Percentiles rank a stretch among this genome's conserved stretches.
phyloP scores from a whole-genome alignment of 1,140 invertebrate genomes.

The Zaprionus africanus region DNA sequence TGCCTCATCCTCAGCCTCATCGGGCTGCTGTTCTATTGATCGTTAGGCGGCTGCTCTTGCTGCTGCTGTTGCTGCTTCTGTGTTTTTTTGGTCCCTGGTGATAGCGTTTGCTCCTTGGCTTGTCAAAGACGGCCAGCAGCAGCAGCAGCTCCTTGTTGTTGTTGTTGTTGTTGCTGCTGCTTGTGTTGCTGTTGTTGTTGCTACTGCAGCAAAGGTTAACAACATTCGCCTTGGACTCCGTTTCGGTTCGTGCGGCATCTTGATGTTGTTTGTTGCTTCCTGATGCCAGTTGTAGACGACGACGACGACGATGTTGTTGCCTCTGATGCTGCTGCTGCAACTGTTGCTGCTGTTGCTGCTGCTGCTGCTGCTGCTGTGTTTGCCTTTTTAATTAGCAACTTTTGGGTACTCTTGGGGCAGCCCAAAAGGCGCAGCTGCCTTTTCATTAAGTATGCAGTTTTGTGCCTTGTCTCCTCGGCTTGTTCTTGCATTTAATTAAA shows the following conservation, averaged over 20 bases:
- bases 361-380: conserved; percentile 42
- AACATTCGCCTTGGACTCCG: conserved; percentile 61
- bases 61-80: conserved; percentile 49
- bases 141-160: conserved; percentile 54
- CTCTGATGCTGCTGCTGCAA: conserved; percentile 35
- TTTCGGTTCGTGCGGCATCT: conserved; percentile 78
- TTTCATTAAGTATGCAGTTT: conserved; percentile 78
- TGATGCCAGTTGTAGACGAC: conserved; percentile 26
- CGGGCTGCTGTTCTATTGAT: conserved; percentile 77
- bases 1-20: conserved; percentile 59
- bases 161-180: conserved; percentile 41
- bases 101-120: conserved; percentile 81
- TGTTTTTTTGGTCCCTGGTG: conserved; percentile 75
- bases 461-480: conserved; percentile 32
- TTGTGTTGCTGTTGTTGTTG: conserved; percentile 45
- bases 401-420: conserved; percentile 72
- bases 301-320: no score
- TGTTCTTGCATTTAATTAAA: conserved; percentile 83
- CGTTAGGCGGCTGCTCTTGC: conserved; percentile 70
- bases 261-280: conserved; percentile 70
- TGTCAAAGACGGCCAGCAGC: conserved; percentile 64
- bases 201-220: conserved; percentile 70
- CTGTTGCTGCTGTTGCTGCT: conserved; percentile 30
- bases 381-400: conserved; percentile 82
- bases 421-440: conserved; percentile 59